Evolutionary conservation across 2,888 invertebrate species (phyloP).

Genomic region (Xestia c-nigrum): DNA sequence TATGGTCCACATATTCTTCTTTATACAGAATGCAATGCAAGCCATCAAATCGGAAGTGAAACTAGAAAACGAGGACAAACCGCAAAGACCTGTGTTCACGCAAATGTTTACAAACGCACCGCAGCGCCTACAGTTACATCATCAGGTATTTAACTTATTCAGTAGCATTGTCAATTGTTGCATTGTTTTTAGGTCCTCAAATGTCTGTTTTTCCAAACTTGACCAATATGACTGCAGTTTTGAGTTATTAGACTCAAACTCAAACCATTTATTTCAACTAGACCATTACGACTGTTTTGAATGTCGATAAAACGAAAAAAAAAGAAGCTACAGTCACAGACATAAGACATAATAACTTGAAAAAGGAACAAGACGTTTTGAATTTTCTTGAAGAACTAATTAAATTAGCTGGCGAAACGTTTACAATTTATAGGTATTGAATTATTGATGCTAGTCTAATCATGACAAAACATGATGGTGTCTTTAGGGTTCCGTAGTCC

Average conservation of each 20-base stretch:
- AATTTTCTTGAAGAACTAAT: not conserved
- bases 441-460: not conserved
- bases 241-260: not conserved
- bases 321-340: no score
- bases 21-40: constrained; percentile 80
- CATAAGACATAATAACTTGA: no score
- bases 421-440: not conserved
- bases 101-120: constrained; percentile 73
- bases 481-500: no score
- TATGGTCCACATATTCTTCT: not conserved
- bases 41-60: constrained; percentile 86
- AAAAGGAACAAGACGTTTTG: not conserved
- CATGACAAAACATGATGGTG: not conserved
- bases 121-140: constrained; percentile 76
- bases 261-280: no score
- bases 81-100: constrained; percentile 69
- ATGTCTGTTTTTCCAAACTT: not conserved
- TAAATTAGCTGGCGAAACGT: not conserved
- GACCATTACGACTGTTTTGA: no score
- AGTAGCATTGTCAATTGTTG: not conserved
- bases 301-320: no score
- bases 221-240: not conserved
- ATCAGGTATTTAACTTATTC: constrained; percentile 70
- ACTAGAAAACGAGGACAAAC: constrained; percentile 82
- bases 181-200: no score